These are phyloP conservation scores for Ormia ochracea DNA, from an alignment of 2,888 invertebrate species.

Conservation along the genomic window DNA sequence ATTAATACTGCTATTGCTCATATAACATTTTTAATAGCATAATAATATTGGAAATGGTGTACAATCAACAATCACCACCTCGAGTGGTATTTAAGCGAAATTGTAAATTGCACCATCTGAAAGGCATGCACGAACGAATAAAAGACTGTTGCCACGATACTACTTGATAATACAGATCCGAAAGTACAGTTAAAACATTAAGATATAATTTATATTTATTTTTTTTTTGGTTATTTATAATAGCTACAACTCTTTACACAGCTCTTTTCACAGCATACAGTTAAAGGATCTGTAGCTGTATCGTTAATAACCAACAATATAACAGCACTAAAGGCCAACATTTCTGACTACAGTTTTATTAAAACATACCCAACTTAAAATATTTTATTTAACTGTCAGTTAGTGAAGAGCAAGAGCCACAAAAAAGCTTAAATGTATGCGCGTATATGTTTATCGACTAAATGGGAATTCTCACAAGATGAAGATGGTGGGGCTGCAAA, in stretches of 20 bases:
- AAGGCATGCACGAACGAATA: background rate
- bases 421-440: no score
- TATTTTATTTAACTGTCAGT: no score
- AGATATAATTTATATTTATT: conserved; percentile 42
- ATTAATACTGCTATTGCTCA: no score
- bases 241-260: conserved; percentile 9
- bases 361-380: no score
- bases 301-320: conserved; percentile 22
- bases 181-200: conserved; percentile 19
- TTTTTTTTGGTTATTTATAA: conserved; percentile 45
- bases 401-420: no score
- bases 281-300: background rate
- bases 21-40: no score
- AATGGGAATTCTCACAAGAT: conserved; percentile 12
- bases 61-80: background rate
- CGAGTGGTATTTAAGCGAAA: background rate
- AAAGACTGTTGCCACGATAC: background rate
- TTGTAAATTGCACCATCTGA: background rate
- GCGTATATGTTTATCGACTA: no score
- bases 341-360: background rate
- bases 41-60: background rate
- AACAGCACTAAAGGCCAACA: background rate
- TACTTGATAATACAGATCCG: conserved; percentile 1
- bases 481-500: background rate
- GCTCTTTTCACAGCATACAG: background rate